A percentile compares a stretch with the other conserved stretches of the same genome.
These are phyloP conservation scores for Drosophila cracens DNA, from an alignment of 2,888 invertebrate species.

Conservation along the genomic window DNA sequence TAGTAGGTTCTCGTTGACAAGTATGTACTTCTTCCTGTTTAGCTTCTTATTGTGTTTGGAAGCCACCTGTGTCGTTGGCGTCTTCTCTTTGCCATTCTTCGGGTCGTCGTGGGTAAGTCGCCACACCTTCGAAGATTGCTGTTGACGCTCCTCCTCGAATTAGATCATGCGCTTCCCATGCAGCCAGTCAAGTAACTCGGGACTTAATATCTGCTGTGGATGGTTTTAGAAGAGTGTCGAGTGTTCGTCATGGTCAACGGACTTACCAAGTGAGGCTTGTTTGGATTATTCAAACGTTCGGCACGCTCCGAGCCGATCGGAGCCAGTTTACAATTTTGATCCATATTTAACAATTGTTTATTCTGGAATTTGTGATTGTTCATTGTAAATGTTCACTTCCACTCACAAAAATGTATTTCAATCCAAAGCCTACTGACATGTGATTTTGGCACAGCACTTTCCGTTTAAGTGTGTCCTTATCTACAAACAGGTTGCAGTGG, in stretches of 20 bases:
- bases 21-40: not conserved
- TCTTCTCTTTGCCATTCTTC: not conserved
- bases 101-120: conserved; percentile 20
- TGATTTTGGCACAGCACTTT: not conserved
- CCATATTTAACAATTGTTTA: conserved; percentile 1
- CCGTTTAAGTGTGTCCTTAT: not conserved
- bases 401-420: not conserved
- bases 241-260: not conserved
- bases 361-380: too few relatives aligned
- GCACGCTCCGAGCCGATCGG: conserved; percentile 47
- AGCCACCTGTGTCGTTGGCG: not conserved
- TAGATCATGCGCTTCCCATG: conserved; percentile 33
- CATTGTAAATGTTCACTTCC: not conserved
- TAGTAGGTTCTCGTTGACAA: too few relatives aligned
- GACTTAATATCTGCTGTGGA: not conserved
- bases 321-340: not conserved
- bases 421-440: not conserved
- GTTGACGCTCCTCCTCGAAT: conserved; percentile 35
- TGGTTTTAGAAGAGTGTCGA: not conserved
- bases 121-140: conserved; percentile 22
- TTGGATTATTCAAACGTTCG: conserved; percentile 11
- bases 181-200: conserved; percentile 29
- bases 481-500: too few relatives aligned
- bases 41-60: conserved; percentile 2
- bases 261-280: not conserved